Percentiles rank a stretch among this genome's conserved stretches.
These are phyloP conservation scores for Adoxophyes honmai DNA, from an alignment of 1,140 invertebrate genomes.

Conservation along the genomic window DNA sequence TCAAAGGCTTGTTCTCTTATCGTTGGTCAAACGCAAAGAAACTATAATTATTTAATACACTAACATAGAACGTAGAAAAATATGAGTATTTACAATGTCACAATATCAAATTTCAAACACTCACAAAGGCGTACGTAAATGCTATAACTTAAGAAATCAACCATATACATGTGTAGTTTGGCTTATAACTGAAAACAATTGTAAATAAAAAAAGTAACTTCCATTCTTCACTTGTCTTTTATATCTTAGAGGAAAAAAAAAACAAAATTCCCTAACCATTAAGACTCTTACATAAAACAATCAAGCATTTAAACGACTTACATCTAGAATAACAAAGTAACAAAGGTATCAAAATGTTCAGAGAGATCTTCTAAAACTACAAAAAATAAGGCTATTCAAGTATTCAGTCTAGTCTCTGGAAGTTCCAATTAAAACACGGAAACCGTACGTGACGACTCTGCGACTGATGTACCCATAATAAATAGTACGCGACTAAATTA, in stretches of 20 bases:
- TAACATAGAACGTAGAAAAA: slow-evolving; percentile 18
- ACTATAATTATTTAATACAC: background rate
- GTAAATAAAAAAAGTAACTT: slow-evolving; percentile 16
- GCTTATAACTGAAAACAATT: background rate
- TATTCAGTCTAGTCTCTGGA: slow-evolving; percentile 13
- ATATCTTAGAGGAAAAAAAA: slow-evolving; percentile 20
- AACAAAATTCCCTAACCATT: slow-evolving; percentile 21
- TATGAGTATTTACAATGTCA: slow-evolving; percentile 31
- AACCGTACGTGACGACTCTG: background rate
- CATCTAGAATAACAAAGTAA: slow-evolving; percentile 5
- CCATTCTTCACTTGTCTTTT: background rate
- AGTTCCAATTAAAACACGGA: slow-evolving; percentile 9
- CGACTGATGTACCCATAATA: slow-evolving; percentile 5
- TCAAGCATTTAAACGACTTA: slow-evolving; percentile 10
- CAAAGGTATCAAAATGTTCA: slow-evolving; percentile 6
- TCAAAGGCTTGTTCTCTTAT: background rate
- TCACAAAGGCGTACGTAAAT: slow-evolving; percentile 12
- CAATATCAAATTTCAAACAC: slow-evolving; percentile 19
- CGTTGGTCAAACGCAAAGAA: background rate
- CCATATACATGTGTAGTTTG: background rate
- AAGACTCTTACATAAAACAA: slow-evolving; percentile 16
- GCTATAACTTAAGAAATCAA: slow-evolving; percentile 12
- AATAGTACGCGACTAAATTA: slow-evolving; percentile 2
- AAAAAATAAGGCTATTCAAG: slow-evolving; percentile 13
- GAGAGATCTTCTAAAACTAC: slow-evolving; percentile 8